Percentiles rank a stretch among this genome's conserved stretches.
These are phyloP conservation scores for Labrus mixtus DNA, from an alignment of 2,113 vertebrate genomes.

Conservation along the genomic window DNA sequence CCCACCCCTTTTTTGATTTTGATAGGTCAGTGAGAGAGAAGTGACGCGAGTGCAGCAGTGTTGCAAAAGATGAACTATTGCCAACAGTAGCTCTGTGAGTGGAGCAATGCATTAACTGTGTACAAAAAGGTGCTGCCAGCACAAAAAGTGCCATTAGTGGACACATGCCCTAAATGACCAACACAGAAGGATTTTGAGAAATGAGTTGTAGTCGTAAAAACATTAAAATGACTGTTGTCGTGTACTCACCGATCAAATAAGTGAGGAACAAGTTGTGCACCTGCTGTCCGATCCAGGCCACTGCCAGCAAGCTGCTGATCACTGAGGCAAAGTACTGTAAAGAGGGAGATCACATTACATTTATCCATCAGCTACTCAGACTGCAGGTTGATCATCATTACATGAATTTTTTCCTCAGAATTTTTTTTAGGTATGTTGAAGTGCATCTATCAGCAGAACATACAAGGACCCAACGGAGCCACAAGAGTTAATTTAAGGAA, in stretches of 20 bases:
- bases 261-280: conserved; percentile 98
- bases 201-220: not conserved
- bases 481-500: not conserved
- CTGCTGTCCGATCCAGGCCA: conserved; percentile 98
- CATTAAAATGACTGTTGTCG: not conserved
- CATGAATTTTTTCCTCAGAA: not conserved
- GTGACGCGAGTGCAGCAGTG: too few species aligned
- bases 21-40: too few species aligned
- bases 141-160: too few species aligned
- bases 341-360: conserved; percentile 33
- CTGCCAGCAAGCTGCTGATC: conserved; percentile 87
- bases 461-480: not conserved
- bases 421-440: too few species aligned
- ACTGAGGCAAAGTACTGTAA: conserved; percentile 94
- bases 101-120: too few species aligned
- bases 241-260: conserved; percentile 93
- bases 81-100: too few species aligned
- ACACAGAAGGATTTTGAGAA: not conserved
- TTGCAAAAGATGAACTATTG: too few species aligned
- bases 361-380: not conserved
- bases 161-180: not conserved
- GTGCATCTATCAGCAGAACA: not conserved
- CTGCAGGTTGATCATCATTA: not conserved
- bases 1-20: too few species aligned
- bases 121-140: too few species aligned